Conservation (phyloP, 2,113 vertebrate genomes). For the Prolemur simus region DNA sequence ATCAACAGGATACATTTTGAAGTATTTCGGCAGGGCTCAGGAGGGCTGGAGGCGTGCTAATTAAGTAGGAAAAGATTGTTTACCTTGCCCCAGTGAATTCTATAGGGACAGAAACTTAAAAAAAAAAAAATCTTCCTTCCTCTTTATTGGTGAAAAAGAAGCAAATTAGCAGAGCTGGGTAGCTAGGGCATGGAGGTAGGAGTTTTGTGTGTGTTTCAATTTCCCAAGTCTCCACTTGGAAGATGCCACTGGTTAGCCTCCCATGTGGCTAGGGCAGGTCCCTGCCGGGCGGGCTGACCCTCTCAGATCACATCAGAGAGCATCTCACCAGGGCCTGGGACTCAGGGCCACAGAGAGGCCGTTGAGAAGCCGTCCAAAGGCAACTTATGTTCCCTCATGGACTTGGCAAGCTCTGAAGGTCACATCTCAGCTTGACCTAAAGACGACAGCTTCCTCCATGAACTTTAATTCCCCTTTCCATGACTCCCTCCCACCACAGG, state of each 20-base stretch:
- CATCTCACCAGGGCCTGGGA: neutral
- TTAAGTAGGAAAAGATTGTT: neutral
- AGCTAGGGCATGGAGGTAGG: neutral
- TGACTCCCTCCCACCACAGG: constrained; percentile 55
- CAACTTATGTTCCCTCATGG: constrained; percentile 70
- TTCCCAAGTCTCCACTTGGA: neutral
- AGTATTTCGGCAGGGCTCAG: neutral
- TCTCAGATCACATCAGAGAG: constrained; percentile 54
- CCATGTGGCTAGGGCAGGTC: neutral
- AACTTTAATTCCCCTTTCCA: constrained; percentile 72
- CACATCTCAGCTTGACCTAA: constrained; percentile 74
- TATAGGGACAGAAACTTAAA: neutral
- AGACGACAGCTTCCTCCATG: constrained; percentile 61
- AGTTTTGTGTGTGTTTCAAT: neutral
- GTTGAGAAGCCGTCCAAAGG: constrained; percentile 73
- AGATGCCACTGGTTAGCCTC: constrained; percentile 19
- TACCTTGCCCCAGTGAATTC: neutral
- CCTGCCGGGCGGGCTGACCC: neutral
- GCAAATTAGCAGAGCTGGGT: neutral
- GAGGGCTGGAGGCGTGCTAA: neutral
- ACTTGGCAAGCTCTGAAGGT: constrained; percentile 79
- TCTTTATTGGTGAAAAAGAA: neutral
- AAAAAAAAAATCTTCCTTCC: neutral
- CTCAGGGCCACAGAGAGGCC: constrained; percentile 63
- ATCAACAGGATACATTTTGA: neutral